Evolutionary conservation across 92 coral and sea anemone genomes (phyloP), one percentile per base, ranked within the genome.

Genomic region (Heliopora coerulea): DNA sequence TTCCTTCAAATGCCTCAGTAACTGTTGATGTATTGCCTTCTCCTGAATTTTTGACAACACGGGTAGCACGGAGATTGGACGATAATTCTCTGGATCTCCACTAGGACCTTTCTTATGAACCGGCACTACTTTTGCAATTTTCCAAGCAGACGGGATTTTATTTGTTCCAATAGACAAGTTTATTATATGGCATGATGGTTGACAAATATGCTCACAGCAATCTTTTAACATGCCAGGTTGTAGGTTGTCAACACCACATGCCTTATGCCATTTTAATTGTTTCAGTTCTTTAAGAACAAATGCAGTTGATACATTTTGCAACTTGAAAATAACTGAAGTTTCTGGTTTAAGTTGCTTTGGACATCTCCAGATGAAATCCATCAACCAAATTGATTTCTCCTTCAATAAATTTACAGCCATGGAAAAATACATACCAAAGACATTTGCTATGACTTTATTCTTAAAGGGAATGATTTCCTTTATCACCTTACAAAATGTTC

Each of bases 181-280:
- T 11, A 65, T 0, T 0, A 65, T 42, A 18, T 65, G 19, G 26
- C 72, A 3, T 26, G 17, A 11, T 7, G 52, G 72, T 27, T 64
- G 26, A 8, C 1, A 64, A 1, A 64, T 64, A n/a, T 39, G 52
- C 50, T 10, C 54, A 5, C 56, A n/a, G 41, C 54, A 12, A 42
- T 65, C 73, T 20, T 41, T 65, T 18, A 65, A 33, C 73, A 65
- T 37, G 11, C 56, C 56, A 2, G 73, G 15, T 0, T 54, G 73
- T 15, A 65, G 20, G 13, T 65, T 56, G 49, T 65, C 29, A 8
- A 42, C 2, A 19, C 73, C 34, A 13, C 13, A 3, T 12, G 73
- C 73, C 19, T 65, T 65, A 2, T 39, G 12, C 21, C 73, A 3
- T 3, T 25, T 31, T 1, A 65, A 25, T 1, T 39, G 30, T 31